Percentiles rank a stretch among this genome's conserved stretches.
phyloP scores from a whole-genome alignment of 2,113 vertebrate genomes.

The Eonycteris spelaea region DNA sequence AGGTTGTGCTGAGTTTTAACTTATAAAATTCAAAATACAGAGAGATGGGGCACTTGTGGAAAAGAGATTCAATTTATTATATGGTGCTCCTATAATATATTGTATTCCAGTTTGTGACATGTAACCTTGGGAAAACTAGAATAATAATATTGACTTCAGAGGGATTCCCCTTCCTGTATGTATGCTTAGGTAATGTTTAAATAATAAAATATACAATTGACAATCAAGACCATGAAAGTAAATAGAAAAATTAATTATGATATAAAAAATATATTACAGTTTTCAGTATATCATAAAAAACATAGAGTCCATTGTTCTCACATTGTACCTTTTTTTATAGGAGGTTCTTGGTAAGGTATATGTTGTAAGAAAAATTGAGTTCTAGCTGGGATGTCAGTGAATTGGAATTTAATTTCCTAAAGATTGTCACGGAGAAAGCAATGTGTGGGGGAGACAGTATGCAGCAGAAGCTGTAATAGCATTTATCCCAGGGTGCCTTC shows the following conservation, averaged over 20 bases:
- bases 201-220: neutral
- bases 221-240: neutral
- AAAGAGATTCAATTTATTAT: neutral
- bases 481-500: neutral
- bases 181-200: neutral
- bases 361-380: neutral
- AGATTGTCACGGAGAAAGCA: neutral
- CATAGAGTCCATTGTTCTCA: neutral
- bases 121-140: neutral
- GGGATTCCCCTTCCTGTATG: neutral
- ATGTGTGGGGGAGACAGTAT: neutral
- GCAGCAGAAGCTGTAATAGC: neutral
- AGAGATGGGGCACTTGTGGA: neutral
- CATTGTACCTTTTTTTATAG: neutral
- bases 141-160: neutral
- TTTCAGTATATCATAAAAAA: neutral
- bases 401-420: slow-evolving; percentile 20
- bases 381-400: neutral
- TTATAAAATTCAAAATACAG: neutral
- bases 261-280: neutral
- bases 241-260: neutral
- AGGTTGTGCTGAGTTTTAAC: neutral
- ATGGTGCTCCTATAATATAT: neutral
- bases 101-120: neutral
- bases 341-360: slow-evolving; percentile 1